Percentiles rank a stretch among this genome's conserved stretches.
phyloP scores from a whole-genome alignment of 2,113 vertebrate genomes.

The Chloebia gouldiae region DNA sequence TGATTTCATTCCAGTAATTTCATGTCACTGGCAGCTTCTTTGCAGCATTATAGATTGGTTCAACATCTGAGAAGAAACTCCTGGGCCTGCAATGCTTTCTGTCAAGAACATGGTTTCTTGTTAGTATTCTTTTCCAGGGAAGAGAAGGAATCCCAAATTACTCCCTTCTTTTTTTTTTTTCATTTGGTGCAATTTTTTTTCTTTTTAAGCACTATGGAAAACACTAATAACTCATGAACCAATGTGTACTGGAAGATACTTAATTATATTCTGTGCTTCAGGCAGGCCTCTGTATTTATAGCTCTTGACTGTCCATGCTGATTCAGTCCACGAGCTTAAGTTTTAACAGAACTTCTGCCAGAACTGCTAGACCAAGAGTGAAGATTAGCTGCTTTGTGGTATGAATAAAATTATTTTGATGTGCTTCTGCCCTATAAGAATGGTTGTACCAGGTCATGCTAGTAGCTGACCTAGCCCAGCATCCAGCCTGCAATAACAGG shows the following conservation, averaged over 20 bases:
- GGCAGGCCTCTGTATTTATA: neutral
- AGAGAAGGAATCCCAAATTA: neutral
- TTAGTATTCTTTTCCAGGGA: neutral
- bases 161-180: neutral
- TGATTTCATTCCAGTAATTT: constrained; percentile 2
- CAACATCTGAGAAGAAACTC: neutral
- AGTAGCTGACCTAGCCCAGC: neutral
- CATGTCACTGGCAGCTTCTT: neutral
- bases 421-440: neutral
- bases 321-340: neutral
- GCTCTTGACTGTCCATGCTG: neutral
- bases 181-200: neutral
- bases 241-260: neutral
- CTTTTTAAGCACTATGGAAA: neutral
- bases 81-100: neutral
- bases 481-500: neutral
- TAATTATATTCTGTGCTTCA: constrained; percentile 32
- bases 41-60: neutral
- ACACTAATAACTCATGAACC: neutral
- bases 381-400: neutral
- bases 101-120: neutral
- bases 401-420: constrained; percentile 11
- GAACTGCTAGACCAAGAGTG: neutral
- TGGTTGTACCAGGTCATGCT: neutral
- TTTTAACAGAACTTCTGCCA: constrained; percentile 46